Conservation (phyloP, 2,113 vertebrate genomes). For the Pachyramphus minor region DNA sequence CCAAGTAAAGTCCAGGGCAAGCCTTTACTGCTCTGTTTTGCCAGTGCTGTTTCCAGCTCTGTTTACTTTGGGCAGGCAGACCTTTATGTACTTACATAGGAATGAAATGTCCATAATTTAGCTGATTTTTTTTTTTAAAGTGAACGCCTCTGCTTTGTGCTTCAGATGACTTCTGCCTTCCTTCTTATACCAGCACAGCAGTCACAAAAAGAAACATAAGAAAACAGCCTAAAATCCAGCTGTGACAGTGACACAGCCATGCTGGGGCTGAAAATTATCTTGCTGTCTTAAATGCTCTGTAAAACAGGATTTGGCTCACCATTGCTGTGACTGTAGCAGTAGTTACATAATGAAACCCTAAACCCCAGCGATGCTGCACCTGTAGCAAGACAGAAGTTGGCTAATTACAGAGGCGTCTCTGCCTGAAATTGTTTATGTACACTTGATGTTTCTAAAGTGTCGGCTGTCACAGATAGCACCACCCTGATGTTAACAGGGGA, state of each 20-base stretch:
- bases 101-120: not conserved
- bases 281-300: not conserved
- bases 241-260: not conserved
- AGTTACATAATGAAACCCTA: constrained; percentile 47
- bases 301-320: constrained; percentile 37
- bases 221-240: not conserved
- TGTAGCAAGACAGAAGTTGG: constrained; percentile 26
- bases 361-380: constrained; percentile 14
- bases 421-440: constrained; percentile 32
- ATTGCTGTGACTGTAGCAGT: not conserved
- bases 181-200: not conserved
- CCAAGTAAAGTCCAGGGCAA: not conserved
- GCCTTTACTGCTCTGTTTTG: not conserved
- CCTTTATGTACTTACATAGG: not conserved
- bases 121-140: not conserved
- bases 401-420: constrained; percentile 43
- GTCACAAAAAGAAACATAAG: not conserved
- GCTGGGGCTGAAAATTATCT: not conserved
- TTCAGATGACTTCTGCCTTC: not conserved
- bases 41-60: not conserved
- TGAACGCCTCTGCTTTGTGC: not conserved
- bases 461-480: not conserved
- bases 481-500: not conserved
- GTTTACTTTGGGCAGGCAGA: not conserved
- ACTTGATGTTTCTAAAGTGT: not conserved